phyloP scores from a whole-genome alignment of 2,797 vertebrate genomes.

The Adrianichthys oophorus region DNA sequence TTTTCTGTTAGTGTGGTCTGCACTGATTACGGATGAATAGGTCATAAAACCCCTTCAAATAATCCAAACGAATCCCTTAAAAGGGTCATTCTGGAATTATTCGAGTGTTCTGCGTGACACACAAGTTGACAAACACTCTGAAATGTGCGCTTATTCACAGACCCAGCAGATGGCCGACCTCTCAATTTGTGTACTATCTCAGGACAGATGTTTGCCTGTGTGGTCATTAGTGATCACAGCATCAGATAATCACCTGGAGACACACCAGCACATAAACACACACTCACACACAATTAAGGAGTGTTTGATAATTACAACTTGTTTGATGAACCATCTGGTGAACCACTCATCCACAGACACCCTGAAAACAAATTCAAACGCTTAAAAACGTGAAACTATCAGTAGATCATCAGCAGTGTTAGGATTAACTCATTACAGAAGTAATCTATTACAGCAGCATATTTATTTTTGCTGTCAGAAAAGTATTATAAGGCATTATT shows the following conservation, averaged over 20 bases:
- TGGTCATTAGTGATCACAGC: conserved; percentile 73
- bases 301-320: conserved; percentile 66
- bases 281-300: conserved; percentile 63
- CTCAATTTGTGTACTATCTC: conserved; percentile 62
- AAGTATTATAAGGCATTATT: no score
- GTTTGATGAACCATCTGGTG: conserved; percentile 74
- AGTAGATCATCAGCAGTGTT: background rate
- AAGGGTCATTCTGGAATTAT: conserved; percentile 11
- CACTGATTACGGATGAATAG: conserved; percentile 6
- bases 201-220: conserved; percentile 76
- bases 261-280: conserved; percentile 60
- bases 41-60: conserved; percentile 7
- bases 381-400: conserved; percentile 28
- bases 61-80: conserved; percentile 6
- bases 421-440: no score
- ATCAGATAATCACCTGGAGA: conserved; percentile 72
- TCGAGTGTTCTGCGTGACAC: conserved; percentile 15
- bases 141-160: conserved; percentile 1
- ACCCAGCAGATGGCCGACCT: conserved; percentile 63
- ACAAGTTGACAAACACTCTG: conserved; percentile 12
- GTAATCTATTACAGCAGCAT: no score
- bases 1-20: background rate
- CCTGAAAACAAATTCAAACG: conserved; percentile 20
- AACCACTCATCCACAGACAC: conserved; percentile 39
- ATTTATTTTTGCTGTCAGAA: no score